Evolutionary conservation across 2,797 vertebrate genomes (phyloP).

Genomic region (Anniella stebbinsi): DNA sequence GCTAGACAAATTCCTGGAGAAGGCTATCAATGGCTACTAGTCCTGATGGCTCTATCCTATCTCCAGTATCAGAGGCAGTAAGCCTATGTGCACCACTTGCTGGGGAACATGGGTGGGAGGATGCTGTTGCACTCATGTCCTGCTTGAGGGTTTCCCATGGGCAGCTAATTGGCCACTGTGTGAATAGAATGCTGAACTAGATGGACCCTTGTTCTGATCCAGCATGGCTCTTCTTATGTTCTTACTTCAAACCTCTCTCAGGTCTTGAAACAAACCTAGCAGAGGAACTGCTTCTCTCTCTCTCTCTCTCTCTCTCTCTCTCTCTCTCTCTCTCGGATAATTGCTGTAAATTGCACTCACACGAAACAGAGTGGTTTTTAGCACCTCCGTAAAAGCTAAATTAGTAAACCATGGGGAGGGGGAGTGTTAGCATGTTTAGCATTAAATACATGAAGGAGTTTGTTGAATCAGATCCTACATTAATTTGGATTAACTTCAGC

Average conservation of each 20-base stretch:
- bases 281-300: neutral
- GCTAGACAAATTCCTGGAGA: too few relatives aligned
- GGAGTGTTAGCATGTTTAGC: neutral
- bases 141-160: too few relatives aligned
- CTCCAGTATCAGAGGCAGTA: too few relatives aligned
- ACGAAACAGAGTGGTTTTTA: neutral
- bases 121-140: too few relatives aligned
- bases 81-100: too few relatives aligned
- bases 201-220: too few relatives aligned
- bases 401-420: neutral
- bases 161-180: too few relatives aligned
- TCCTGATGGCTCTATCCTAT: too few relatives aligned
- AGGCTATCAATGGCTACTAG: too few relatives aligned
- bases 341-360: neutral
- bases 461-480: neutral
- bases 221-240: too few relatives aligned
- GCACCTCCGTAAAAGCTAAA: neutral
- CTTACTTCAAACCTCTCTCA: neutral
- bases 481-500: neutral
- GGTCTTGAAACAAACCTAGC: neutral
- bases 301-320: neutral
- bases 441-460: neutral
- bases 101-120: too few relatives aligned
- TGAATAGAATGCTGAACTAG: too few relatives aligned
- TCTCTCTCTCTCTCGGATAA: neutral